These are phyloP conservation scores for Eulithis prunata DNA, from an alignment of 2,888 invertebrate genomes.

Conservation along the genomic window DNA sequence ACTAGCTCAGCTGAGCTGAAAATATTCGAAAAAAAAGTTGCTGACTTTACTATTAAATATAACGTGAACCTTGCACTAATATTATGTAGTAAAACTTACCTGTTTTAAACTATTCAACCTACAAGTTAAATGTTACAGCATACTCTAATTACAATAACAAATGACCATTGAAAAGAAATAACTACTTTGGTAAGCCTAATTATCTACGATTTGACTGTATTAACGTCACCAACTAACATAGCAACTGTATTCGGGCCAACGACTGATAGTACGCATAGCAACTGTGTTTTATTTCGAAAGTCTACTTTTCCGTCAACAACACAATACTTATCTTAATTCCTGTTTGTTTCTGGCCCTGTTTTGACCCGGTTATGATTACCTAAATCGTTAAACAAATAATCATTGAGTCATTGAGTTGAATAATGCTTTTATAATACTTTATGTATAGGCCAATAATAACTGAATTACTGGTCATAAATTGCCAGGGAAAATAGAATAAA, in stretches of 20 bases:
- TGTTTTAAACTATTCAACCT: too few species aligned
- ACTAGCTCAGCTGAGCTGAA: too few species aligned
- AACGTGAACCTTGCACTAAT: too few species aligned
- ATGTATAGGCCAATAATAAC: constrained; percentile 3
- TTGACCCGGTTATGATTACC: constrained; percentile 3
- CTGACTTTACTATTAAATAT: too few species aligned
- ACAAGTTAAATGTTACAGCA: neutral
- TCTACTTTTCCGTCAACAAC: constrained; percentile 55
- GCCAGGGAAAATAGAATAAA: constrained; percentile 1
- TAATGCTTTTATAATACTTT: neutral
- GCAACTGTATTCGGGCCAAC: constrained; percentile 46
- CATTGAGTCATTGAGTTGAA: neutral
- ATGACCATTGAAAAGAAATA: neutral
- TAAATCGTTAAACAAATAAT: constrained; percentile 10
- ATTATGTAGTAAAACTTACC: too few species aligned
- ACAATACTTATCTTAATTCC: constrained; percentile 42
- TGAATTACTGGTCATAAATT: constrained; percentile 4
- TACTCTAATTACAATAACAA: constrained; percentile 1
- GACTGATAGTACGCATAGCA: constrained; percentile 57
- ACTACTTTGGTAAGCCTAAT: constrained; percentile 8
- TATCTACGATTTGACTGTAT: constrained; percentile 12
- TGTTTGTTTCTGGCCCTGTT: constrained; percentile 19
- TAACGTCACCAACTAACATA: neutral
- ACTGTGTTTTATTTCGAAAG: constrained; percentile 50
- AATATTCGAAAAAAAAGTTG: too few species aligned